Evolutionary conservation across 2,797 vertebrate species (phyloP), one percentile per base, ranked within the genome.

Genomic region (Threskiornis aethiopicus): DNA sequence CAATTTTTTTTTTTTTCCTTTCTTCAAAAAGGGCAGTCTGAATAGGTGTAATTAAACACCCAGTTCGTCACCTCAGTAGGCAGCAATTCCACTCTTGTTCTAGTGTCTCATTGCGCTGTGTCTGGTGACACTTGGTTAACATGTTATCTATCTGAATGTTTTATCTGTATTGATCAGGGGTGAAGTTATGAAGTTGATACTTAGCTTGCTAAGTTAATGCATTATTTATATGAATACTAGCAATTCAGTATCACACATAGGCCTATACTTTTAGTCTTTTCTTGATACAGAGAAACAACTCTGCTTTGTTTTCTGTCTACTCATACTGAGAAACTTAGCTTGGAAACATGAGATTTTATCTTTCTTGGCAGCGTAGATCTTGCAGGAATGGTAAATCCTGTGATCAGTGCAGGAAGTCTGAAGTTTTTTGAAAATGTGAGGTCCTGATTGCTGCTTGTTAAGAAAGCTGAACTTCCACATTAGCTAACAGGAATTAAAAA

Each of bases 1-100:
- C 0, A 2, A 2, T 16, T 25, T 35, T 37, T 62, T 52, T 9
- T 0, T 41, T 41, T 41, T n/a, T n/a, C n/a, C 13, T 41, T 41
- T 11, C 13, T 41, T 12, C 11, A 41, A 7, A 7, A 62, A 29
- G 39, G 33, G 4, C 3, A 2, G 1, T 41, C 59, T 46, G 11
- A n/a, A 3, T 44, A 61, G 28, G 2, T 76, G 13, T 92, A 80
- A 73, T 70, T 65, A 69, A 89, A 55, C 21, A 69, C 3, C 4
- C 17, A 62, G 25, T 87, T 93, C 5, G 3, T 73, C 47, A 59
- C 44, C 33, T 91, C 52, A 70, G 15, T 19, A 77, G 44, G 31
- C 7, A 76, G 55, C 10, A 37, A 6, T 80, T 67, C 51, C 33
- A 3, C 44, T 78, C 9, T 33, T 90, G 20, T 79, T 72, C 15